Evolutionary conservation across 1,140 invertebrate genomes (phyloP).

Genomic region (Cardiocondyla obscurior): DNA sequence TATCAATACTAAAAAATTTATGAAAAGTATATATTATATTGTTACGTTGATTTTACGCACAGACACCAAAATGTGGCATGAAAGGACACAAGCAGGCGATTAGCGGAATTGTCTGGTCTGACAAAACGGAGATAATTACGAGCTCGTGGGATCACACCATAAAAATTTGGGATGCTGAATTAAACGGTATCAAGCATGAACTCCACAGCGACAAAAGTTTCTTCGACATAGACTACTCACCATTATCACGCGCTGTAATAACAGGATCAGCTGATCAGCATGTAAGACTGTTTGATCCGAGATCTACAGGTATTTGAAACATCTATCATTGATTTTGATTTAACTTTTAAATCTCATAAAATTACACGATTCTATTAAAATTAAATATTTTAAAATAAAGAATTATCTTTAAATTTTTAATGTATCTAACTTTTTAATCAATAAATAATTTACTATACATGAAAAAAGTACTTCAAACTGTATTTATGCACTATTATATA

Average conservation of each 20-base stretch:
- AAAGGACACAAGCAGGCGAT: conserved; percentile 97
- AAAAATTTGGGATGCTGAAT: conserved; percentile 96
- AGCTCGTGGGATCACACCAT: conserved; percentile 98
- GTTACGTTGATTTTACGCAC: conserved; percentile 4
- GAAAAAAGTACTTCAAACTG: background rate
- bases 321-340: background rate
- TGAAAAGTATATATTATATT: conserved; percentile 4
- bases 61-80: conserved; percentile 94
- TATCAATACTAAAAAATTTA: background rate
- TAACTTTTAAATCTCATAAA: background rate
- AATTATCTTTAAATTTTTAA: background rate
- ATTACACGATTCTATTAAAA: conserved; percentile 6
- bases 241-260: conserved; percentile 89
- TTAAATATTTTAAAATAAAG: conserved; percentile 9
- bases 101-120: conserved; percentile 93
- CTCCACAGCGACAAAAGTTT: conserved; percentile 95
- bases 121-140: conserved; percentile 90
- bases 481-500: conserved; percentile 12
- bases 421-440: conserved; percentile 22
- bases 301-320: conserved; percentile 89
- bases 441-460: background rate
- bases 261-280: conserved; percentile 95
- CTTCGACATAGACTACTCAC: conserved; percentile 93
- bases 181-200: conserved; percentile 92
- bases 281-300: conserved; percentile 95